phyloP scores from a whole-genome alignment of 2,113 vertebrate species.

The Microtus richardsoni region DNA sequence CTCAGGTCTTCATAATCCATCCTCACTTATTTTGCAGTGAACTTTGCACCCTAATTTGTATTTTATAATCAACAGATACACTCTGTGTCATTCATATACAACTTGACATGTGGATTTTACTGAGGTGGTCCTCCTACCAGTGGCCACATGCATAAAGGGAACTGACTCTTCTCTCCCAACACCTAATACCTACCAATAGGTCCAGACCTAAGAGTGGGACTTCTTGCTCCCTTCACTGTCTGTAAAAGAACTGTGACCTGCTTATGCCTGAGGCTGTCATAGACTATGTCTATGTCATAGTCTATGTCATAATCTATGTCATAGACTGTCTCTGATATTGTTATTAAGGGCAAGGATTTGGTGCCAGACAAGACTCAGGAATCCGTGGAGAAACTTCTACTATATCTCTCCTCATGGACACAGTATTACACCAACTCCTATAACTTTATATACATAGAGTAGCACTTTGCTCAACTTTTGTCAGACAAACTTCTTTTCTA shows the following conservation, averaged over 20 bases:
- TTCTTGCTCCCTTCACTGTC: neutral
- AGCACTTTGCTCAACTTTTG: neutral
- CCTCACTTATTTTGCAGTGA: neutral
- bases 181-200: neutral
- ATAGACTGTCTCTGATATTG: neutral
- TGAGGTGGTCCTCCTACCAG: neutral
- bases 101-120: no score
- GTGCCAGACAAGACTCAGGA: neutral
- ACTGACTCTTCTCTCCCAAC: neutral
- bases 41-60: neutral
- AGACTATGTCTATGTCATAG: no score
- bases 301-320: no score
- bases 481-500: neutral
- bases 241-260: neutral
- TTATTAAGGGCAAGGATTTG: neutral
- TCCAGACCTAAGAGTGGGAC: neutral
- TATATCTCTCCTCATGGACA: accelerated
- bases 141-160: neutral
- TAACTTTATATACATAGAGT: neutral
- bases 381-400: neutral
- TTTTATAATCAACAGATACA: neutral
- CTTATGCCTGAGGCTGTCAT: neutral
- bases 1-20: neutral
- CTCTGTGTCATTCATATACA: neutral
- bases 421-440: neutral